Percentiles rank a stretch among this genome's conserved stretches.
Conservation (phyloP, 1,140 invertebrate genomes). For the Paraescarpia echinospica region DNA sequence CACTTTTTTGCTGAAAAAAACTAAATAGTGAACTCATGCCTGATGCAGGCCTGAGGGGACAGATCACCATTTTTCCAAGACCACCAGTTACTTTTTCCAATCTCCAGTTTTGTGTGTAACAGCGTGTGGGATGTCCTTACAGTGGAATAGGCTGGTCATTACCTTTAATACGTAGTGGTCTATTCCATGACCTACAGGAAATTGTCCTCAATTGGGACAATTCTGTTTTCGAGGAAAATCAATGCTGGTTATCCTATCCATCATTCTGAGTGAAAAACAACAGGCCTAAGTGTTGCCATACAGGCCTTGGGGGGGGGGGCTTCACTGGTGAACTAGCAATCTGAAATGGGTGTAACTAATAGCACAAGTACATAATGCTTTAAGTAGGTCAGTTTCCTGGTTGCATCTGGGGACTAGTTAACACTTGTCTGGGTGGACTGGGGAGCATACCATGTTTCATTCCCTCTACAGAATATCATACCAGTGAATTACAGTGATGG, state of each 20-base stretch:
- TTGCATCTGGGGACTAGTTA: too few species aligned
- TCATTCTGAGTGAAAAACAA: not conserved
- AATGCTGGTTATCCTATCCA: slow-evolving; percentile 5
- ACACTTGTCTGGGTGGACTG: too few species aligned
- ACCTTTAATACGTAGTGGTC: not conserved
- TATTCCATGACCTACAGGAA: not conserved
- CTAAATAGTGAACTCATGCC: too few species aligned
- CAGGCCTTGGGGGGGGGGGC: not conserved
- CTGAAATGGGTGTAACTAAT: not conserved
- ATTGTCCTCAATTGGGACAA: not conserved
- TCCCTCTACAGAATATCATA: too few species aligned
- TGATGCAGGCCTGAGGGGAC: too few species aligned
- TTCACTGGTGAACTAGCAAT: not conserved
- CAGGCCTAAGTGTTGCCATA: not conserved
- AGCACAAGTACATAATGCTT: not conserved
- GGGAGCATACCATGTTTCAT: too few species aligned
- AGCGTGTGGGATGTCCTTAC: not conserved
- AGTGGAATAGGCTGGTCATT: not conserved
- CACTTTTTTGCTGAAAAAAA: too few species aligned
- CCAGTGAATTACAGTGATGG: too few species aligned
- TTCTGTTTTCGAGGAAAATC: not conserved
- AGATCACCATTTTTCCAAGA: not conserved
- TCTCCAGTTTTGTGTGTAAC: not conserved
- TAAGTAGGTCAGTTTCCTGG: not conserved
- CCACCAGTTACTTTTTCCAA: too few species aligned